These are phyloP conservation scores for Esox masquinongy DNA, from an alignment of 2,797 vertebrate species.

Conservation along the genomic window DNA sequence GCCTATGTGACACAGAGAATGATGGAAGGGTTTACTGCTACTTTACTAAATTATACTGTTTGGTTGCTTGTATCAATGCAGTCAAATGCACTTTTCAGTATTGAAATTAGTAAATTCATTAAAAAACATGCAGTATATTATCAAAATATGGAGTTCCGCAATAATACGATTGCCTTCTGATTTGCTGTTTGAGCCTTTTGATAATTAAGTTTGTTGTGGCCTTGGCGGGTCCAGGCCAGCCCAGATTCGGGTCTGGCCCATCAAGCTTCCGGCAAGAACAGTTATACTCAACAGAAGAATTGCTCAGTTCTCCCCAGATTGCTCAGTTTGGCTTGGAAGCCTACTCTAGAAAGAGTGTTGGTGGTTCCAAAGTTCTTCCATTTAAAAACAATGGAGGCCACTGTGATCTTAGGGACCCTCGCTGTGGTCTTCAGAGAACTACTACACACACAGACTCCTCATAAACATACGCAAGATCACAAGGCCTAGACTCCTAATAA, in stretches of 20 bases:
- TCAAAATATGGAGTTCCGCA: neutral
- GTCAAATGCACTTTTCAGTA: neutral
- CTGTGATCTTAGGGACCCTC: too few relatives aligned
- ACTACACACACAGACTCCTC: neutral
- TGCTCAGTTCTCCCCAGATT: too few relatives aligned
- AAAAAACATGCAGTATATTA: neutral
- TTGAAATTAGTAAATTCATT: neutral
- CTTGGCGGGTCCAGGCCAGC: too few relatives aligned
- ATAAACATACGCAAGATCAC: neutral
- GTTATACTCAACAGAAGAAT: too few relatives aligned
- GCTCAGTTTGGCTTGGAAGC: too few relatives aligned
- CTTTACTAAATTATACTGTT: neutral
- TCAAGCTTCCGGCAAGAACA: too few relatives aligned
- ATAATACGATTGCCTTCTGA: neutral
- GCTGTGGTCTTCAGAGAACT: neutral
- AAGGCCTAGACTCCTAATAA: too few relatives aligned
- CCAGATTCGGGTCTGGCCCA: too few relatives aligned
- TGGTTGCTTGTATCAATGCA: neutral
- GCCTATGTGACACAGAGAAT: neutral
- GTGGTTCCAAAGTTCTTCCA: too few relatives aligned
- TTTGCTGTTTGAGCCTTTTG: neutral
- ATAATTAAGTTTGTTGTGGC: too few relatives aligned
- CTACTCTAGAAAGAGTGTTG: too few relatives aligned
- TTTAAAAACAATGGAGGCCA: too few relatives aligned
- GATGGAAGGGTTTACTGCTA: neutral